Evolutionary conservation across 2,888 invertebrate genomes (phyloP).

Genomic region (Parthenolecanium corni): DNA sequence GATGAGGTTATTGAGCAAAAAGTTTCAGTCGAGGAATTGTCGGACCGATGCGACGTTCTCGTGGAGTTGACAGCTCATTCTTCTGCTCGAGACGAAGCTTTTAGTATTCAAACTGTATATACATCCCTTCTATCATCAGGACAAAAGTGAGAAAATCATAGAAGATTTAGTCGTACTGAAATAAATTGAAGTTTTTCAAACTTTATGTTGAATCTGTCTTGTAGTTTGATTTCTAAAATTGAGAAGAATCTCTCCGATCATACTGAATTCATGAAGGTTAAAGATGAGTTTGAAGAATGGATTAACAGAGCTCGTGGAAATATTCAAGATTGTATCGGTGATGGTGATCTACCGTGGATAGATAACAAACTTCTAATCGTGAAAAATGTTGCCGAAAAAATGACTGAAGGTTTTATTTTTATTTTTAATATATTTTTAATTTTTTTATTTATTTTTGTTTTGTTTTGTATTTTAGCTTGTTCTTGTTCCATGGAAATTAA

Average conservation of each 20-base stretch:
- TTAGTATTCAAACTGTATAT: constrained; percentile 70
- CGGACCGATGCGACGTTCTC: constrained; percentile 73
- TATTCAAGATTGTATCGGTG: constrained; percentile 68
- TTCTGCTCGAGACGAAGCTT: constrained; percentile 75
- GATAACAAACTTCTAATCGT: constrained; percentile 71
- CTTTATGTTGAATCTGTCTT: no score
- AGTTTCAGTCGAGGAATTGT: constrained; percentile 66
- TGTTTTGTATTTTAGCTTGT: not conserved
- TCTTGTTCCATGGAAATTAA: no score
- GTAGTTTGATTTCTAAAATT: constrained; percentile 61
- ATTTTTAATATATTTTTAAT: not conserved
- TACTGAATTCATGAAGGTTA: constrained; percentile 78
- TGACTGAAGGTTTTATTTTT: constrained; percentile 53
- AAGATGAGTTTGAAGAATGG: constrained; percentile 74
- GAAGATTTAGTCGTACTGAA: no score
- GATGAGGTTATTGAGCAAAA: constrained; percentile 65
- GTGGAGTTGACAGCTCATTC: constrained; percentile 77
- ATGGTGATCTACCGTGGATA: constrained; percentile 63
- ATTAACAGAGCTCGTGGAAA: constrained; percentile 66
- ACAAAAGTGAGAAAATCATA: constrained; percentile 45
- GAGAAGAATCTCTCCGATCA: constrained; percentile 85
- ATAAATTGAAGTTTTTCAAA: no score
- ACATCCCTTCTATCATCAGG: constrained; percentile 64
- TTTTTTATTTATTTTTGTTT: constrained; percentile 4
- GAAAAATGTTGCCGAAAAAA: constrained; percentile 50